A percentile compares a stretch with the other conserved stretches of the same genome.
phyloP scores from a whole-genome alignment of 2,113 vertebrate genomes.

The Galemys pyrenaicus region DNA sequence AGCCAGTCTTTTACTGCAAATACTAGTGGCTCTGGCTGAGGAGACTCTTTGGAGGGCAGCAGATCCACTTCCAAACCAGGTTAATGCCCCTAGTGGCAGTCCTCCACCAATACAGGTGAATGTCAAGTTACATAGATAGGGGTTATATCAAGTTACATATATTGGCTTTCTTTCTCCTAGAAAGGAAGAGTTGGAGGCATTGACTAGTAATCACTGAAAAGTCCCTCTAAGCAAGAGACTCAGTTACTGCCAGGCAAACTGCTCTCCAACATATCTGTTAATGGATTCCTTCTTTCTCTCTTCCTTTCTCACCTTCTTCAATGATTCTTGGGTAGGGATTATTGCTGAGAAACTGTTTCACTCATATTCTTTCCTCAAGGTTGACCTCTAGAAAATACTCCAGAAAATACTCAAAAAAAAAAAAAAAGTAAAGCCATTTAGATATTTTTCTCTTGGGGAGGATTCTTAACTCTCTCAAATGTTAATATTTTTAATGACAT shows the following conservation, averaged over 20 bases:
- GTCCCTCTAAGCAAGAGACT: background rate
- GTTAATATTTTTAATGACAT: background rate
- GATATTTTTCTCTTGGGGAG: background rate
- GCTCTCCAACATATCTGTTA: background rate
- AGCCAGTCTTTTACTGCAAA: background rate
- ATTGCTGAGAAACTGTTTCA: background rate
- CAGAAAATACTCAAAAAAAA: too few species aligned
- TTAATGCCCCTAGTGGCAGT: accelerated
- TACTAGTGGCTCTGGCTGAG: too few species aligned
- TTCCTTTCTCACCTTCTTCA: background rate
- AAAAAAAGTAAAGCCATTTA: too few species aligned
- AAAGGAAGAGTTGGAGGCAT: background rate
- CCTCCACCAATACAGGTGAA: too few species aligned
- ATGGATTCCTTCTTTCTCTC: too few species aligned
- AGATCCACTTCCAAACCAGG: background rate
- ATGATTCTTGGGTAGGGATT: background rate
- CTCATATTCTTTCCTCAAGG: background rate
- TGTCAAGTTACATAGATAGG: too few species aligned
- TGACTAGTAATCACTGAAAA: background rate
- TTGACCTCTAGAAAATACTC: too few species aligned
- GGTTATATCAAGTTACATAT: too few species aligned
- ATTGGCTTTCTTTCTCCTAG: background rate
- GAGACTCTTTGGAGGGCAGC: background rate
- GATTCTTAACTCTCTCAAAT: background rate
- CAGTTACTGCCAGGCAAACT: background rate